Conservation (phyloP, 2,797 vertebrate genomes). For the Pangasius djambal region DNA sequence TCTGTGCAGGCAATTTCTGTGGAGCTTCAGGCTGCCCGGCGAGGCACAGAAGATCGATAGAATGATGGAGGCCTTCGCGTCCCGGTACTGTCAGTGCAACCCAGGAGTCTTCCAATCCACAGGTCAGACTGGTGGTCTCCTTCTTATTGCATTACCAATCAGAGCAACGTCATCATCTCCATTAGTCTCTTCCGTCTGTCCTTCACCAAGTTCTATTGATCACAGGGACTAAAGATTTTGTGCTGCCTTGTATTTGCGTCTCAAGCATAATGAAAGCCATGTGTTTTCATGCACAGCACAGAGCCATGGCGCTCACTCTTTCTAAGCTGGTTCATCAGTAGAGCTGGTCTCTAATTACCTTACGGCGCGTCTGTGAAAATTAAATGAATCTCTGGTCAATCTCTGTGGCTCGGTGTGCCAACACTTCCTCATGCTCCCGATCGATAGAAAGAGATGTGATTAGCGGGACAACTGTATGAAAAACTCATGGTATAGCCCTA, state of each 20-base stretch:
- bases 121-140: conserved; percentile 69
- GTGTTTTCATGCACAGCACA: background rate
- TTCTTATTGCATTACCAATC: conserved; percentile 17
- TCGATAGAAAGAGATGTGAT: background rate
- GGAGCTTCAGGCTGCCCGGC: conserved; percentile 93
- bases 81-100: conserved; percentile 96
- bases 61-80: conserved; percentile 96
- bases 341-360: background rate
- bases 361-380: background rate
- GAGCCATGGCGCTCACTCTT: background rate
- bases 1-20: conserved; percentile 88
- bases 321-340: background rate
- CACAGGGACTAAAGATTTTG: background rate
- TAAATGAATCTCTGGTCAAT: background rate
- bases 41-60: conserved; percentile 96
- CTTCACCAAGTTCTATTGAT: conserved; percentile 12
- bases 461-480: background rate
- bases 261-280: background rate
- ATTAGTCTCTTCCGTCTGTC: background rate
- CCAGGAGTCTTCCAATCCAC: conserved; percentile 97
- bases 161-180: background rate
- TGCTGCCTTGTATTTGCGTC: background rate
- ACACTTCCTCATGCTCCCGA: background rate
- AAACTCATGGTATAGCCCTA: conserved; percentile 5
- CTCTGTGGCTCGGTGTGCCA: background rate